A percentile compares a stretch with the other conserved stretches of the same genome.
Conservation (phyloP, 2,888 invertebrate species). For the Tineola bisselliella region DNA sequence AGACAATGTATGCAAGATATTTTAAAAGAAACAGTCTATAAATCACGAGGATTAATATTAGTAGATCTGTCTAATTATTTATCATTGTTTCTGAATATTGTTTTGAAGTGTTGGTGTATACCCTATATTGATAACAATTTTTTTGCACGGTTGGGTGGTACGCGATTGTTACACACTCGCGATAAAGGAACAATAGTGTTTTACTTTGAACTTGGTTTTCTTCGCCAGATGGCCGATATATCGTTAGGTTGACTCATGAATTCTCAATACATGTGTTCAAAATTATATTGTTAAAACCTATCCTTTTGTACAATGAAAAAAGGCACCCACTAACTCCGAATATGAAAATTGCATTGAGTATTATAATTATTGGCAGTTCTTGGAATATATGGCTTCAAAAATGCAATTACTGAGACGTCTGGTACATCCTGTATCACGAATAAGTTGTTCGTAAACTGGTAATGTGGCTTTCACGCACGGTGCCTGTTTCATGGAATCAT, state of each 20-base stretch:
- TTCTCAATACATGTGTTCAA: slow-evolving; percentile 6
- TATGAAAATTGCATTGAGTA: no score
- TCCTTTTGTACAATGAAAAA: no score
- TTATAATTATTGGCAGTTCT: background rate
- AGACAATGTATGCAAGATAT: no score
- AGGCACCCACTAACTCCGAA: no score
- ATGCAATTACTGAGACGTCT: background rate
- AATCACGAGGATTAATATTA: no score
- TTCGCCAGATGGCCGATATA: slow-evolving; percentile 18
- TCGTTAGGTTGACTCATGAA: background rate
- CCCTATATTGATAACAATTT: background rate
- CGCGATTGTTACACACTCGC: slow-evolving; percentile 13
- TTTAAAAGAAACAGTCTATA: no score
- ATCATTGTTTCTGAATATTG: no score
- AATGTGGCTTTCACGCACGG: slow-evolving; percentile 1
- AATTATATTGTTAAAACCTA: background rate
- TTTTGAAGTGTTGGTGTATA: no score
- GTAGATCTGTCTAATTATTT: no score
- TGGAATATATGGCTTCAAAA: background rate
- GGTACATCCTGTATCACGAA: background rate
- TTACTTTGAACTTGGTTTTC: slow-evolving; percentile 14
- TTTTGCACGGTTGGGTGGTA: background rate
- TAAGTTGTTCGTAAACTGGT: slow-evolving; percentile 3
- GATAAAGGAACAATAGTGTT: slow-evolving; percentile 24
- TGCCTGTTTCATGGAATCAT: slow-evolving; percentile 1